These are phyloP conservation scores for Zaprionus inermis DNA, from an alignment of 1,140 invertebrate species.

Conservation along the genomic window DNA sequence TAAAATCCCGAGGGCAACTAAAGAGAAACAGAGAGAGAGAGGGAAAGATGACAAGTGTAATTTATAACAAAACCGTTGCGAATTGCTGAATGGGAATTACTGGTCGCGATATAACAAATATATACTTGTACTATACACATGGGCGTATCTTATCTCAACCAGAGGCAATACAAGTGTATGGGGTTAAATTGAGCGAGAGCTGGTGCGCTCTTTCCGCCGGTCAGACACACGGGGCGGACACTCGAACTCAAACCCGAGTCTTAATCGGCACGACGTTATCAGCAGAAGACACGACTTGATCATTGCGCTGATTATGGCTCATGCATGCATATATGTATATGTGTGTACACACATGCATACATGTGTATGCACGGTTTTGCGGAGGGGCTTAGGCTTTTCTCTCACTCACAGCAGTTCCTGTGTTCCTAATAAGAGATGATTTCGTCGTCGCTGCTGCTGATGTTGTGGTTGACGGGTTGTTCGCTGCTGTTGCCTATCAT, in stretches of 20 bases:
- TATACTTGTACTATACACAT: conserved; percentile 10
- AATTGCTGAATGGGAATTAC: conserved; percentile 14
- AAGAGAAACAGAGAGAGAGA: conserved; percentile 19
- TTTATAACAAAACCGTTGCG: conserved; percentile 28
- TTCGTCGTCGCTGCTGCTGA: conserved; percentile 23
- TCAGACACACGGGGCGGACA: background rate
- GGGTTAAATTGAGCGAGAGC: conserved; percentile 31
- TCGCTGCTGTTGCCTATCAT: conserved; percentile 13
- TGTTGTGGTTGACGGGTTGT: conserved; percentile 19
- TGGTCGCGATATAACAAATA: conserved; percentile 6
- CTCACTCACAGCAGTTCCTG: conserved; percentile 70
- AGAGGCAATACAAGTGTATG: conserved; percentile 15
- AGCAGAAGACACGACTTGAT: conserved; percentile 16
- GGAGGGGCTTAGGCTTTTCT: conserved; percentile 37
- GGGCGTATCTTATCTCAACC: conserved; percentile 49
- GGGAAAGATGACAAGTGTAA: conserved; percentile 30
- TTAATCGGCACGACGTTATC: conserved; percentile 13
- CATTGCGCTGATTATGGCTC: conserved; percentile 14
- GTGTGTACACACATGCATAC: background rate
- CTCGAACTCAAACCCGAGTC: conserved; percentile 28
- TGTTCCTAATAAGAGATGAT: conserved; percentile 35
- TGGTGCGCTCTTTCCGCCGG: background rate
- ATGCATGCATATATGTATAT: background rate
- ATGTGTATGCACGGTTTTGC: background rate
- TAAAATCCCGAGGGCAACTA: conserved; percentile 57